phyloP scores from a whole-genome alignment of 2,113 vertebrate genomes.

The Ifrita kowaldi region DNA sequence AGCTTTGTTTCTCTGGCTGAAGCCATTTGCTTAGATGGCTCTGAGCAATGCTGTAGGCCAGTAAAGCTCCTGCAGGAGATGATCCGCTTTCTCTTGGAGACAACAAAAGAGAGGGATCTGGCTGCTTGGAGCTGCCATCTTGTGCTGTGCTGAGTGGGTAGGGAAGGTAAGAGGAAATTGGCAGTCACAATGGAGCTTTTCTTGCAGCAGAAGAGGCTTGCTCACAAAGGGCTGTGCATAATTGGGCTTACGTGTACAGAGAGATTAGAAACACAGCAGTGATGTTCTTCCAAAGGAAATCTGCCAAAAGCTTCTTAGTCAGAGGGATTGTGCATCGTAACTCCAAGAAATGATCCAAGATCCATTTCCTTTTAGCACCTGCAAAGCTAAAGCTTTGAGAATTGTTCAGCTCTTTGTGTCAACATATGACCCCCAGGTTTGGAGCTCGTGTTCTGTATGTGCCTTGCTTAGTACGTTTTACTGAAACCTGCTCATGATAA shows the following conservation, averaged over 20 bases:
- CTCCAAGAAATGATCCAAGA: neutral
- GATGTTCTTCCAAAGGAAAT: neutral
- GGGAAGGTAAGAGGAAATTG: neutral
- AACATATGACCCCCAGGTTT: neutral
- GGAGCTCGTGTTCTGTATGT: neutral
- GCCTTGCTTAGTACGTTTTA: neutral
- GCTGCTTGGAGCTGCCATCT: neutral
- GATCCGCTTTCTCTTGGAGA: neutral
- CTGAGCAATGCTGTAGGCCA: neutral
- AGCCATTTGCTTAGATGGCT: neutral
- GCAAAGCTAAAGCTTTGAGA: neutral
- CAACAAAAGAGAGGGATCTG: neutral
- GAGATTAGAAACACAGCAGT: neutral
- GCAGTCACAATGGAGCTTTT: neutral
- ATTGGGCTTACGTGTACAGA: neutral
- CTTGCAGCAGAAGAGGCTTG: neutral
- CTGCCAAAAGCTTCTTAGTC: constrained; percentile 44
- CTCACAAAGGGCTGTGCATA: neutral
- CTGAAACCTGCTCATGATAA: neutral
- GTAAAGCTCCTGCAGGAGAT: neutral
- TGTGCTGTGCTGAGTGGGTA: neutral
- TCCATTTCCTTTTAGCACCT: neutral
- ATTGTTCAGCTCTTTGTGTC: neutral
- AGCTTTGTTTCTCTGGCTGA: constrained; percentile 6
- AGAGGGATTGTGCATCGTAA: neutral